phyloP scores from a whole-genome alignment of 2,797 vertebrate species.

The Neoniphon sammara region DNA sequence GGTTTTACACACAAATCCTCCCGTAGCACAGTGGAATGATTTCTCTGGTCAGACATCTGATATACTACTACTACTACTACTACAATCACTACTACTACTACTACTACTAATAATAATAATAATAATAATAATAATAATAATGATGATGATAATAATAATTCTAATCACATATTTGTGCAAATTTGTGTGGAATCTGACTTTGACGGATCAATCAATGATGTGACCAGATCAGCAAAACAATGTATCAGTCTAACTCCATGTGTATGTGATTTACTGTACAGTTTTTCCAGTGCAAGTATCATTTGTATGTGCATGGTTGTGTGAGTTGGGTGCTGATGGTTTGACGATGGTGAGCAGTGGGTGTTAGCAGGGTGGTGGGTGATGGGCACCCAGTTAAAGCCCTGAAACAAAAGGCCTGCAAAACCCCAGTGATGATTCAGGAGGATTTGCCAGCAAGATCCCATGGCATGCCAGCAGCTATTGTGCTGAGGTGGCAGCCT shows the following conservation, averaged over 20 bases:
- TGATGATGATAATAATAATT: too few species aligned
- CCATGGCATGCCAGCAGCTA: slow-evolving; percentile 19
- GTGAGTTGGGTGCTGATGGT: neutral
- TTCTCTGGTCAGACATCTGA: too few species aligned
- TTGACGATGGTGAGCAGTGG: neutral
- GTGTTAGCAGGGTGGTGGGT: neutral
- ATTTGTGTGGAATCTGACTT: too few species aligned
- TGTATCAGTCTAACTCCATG: neutral
- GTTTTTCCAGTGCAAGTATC: neutral
- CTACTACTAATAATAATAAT: too few species aligned
- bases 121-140: too few species aligned
- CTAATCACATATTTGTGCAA: too few species aligned
- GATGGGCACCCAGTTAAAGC: slow-evolving; percentile 18
- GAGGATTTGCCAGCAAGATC: slow-evolving; percentile 30
- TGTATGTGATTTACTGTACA: neutral
- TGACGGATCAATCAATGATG: too few species aligned
- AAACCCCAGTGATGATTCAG: slow-evolving; percentile 33
- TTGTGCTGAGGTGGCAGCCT: slow-evolving; percentile 30
- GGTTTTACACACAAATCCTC: too few species aligned
- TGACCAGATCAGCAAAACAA: neutral
- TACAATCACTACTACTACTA: too few species aligned
- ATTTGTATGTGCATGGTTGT: too few species aligned
- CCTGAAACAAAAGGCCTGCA: slow-evolving; percentile 17
- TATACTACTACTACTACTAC: too few species aligned
- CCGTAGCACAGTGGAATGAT: too few species aligned